phyloP scores from a whole-genome alignment of 2,888 invertebrate species.

The Acanthosoma haemorrhoidale region DNA sequence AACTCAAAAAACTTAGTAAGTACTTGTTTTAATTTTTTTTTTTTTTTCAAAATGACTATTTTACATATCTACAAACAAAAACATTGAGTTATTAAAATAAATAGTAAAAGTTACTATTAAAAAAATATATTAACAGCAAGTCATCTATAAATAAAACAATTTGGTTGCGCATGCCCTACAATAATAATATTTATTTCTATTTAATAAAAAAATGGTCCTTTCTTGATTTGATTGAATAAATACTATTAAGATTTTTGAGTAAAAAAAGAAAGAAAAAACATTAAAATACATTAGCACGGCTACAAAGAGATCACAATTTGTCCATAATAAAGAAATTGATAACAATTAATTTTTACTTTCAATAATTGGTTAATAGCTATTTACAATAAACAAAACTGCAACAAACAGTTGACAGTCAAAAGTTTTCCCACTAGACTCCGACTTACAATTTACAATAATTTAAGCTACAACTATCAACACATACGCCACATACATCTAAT shows the following conservation, averaged over 20 bases:
- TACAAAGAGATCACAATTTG: constrained; percentile 4
- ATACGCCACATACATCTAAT: constrained; percentile 24
- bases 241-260: not conserved
- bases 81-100: too few relatives aligned
- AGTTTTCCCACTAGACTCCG: not conserved
- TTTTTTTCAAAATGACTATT: too few relatives aligned
- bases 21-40: too few relatives aligned
- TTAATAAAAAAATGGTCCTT: not conserved
- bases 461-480: constrained; percentile 32
- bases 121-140: too few relatives aligned
- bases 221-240: not conserved
- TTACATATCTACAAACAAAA: not conserved
- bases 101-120: too few relatives aligned
- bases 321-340: not conserved
- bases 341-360: constrained; percentile 1
- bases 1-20: too few relatives aligned
- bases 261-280: not conserved
- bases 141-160: too few relatives aligned
- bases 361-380: constrained; percentile 16
- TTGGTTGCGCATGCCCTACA: too few relatives aligned
- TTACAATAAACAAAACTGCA: constrained; percentile 13
- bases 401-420: constrained; percentile 8
- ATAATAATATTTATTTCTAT: too few relatives aligned
- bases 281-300: constrained; percentile 5
- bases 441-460: constrained; percentile 11